Conservation (phyloP, 2,797 vertebrate species). For the Cheirogaleus major region DNA sequence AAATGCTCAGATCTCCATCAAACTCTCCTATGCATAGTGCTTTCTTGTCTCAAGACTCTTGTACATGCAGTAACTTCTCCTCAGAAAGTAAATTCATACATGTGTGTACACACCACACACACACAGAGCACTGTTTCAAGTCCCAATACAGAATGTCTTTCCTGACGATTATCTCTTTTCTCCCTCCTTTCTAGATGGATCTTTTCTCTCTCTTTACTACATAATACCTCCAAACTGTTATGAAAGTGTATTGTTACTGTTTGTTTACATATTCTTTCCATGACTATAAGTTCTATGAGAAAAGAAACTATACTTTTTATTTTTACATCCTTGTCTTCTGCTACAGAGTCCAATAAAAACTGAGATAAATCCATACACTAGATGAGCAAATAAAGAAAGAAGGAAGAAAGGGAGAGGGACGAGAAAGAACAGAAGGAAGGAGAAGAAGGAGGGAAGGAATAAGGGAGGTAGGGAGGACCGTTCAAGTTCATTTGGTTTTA, state of each 20-base stretch:
- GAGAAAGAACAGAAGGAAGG: not conserved
- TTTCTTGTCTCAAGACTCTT: not conserved
- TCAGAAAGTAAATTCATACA: not conserved
- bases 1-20: not conserved
- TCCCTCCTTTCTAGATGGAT: not conserved
- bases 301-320: not conserved
- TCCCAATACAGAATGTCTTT: not conserved
- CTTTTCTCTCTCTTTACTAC: not conserved
- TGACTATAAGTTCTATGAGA: not conserved
- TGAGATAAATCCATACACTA: not conserved
- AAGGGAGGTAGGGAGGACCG: not conserved
- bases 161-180: not conserved
- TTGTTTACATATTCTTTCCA: not conserved
- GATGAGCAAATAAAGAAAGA: not conserved
- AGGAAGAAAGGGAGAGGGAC: not conserved
- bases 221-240: not conserved
- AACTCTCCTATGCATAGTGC: not conserved
- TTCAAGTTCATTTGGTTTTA: slow-evolving; percentile 15
- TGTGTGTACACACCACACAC: no score
- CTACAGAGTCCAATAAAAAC: not conserved
- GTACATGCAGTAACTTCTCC: not conserved
- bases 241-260: not conserved
- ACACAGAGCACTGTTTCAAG: not conserved
- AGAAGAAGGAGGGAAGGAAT: not conserved
- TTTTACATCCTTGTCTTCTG: not conserved